Evolutionary conservation across 2,888 invertebrate species (phyloP).

Genomic region (Sialis fuliginosa): DNA sequence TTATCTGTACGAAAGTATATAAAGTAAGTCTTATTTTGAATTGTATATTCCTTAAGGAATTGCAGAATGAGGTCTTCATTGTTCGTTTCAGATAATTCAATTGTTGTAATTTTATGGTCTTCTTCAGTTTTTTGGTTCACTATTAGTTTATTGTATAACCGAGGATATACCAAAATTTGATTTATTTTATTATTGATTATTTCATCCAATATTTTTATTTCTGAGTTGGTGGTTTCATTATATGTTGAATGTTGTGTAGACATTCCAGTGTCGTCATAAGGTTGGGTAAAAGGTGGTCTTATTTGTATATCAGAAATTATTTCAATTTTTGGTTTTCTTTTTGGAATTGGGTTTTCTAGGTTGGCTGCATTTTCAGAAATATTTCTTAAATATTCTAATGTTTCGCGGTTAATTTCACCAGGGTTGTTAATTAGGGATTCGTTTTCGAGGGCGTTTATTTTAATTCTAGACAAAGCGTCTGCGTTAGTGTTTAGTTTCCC

Average conservation of each 20-base stretch:
- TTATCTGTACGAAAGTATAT: neutral
- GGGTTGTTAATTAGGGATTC: no score
- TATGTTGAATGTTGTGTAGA: neutral
- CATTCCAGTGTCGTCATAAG: no score
- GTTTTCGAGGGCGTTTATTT: no score
- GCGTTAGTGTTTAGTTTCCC: neutral
- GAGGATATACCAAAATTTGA: slow-evolving; percentile 2
- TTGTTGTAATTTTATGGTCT: slow-evolving; percentile 2
- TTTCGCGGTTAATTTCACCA: no score
- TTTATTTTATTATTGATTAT: slow-evolving; percentile 5
- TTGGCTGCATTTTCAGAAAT: no score
- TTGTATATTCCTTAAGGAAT: slow-evolving; percentile 1
- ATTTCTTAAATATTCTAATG: no score
- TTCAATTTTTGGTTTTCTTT: neutral
- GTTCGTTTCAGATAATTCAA: slow-evolving; percentile 2
- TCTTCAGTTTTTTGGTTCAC: neutral
- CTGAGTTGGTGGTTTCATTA: slow-evolving; percentile 3
- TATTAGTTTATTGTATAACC: slow-evolving; percentile 1
- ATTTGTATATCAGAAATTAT: neutral
- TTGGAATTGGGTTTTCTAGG: neutral
- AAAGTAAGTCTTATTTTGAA: neutral
- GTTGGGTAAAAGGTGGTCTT: neutral
- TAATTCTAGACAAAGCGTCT: neutral
- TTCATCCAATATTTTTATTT: slow-evolving; percentile 3
- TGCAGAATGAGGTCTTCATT: slow-evolving; percentile 2